Percentiles rank a stretch among this genome's conserved stretches.
These are phyloP conservation scores for Danio choprae DNA, from an alignment of 2,797 vertebrate genomes.

Conservation along the genomic window DNA sequence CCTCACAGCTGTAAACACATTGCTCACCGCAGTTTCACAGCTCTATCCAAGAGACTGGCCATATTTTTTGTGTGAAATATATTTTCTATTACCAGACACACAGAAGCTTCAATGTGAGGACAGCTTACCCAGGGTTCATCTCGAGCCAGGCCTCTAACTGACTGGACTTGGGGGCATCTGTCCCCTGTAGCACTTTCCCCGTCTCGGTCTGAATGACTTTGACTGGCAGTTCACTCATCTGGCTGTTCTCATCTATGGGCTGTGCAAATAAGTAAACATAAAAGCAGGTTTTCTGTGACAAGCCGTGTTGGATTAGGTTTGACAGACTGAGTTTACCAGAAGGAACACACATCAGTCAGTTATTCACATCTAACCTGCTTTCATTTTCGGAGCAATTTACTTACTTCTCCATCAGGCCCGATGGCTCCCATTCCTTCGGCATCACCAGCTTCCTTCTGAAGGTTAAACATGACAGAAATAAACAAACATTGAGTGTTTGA, in stretches of 20 bases:
- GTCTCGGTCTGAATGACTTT: slow-evolving; percentile 98
- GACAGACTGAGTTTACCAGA: slow-evolving; percentile 15
- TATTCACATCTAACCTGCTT: slow-evolving; percentile 22
- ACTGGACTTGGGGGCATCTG: slow-evolving; percentile 96
- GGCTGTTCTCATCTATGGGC: slow-evolving; percentile 98
- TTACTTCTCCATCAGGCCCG: slow-evolving; percentile 96
- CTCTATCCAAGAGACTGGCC: not conserved
- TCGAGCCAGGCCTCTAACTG: slow-evolving; percentile 98
- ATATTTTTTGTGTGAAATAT: slow-evolving; percentile 8
- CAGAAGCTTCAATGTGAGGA: not conserved
- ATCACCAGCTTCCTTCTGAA: slow-evolving; percentile 90
- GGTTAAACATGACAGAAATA: slow-evolving; percentile 52
- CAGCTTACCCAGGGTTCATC: slow-evolving; percentile 94
- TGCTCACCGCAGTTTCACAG: not conserved
- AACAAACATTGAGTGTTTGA: not conserved
- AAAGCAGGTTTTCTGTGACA: slow-evolving; percentile 23
- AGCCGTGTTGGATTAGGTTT: slow-evolving; percentile 14
- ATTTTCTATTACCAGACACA: slow-evolving; percentile 4
- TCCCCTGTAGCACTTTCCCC: slow-evolving; percentile 93
- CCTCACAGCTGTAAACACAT: not conserved
- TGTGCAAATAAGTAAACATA: slow-evolving; percentile 64
- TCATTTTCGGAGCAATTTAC: slow-evolving; percentile 22
- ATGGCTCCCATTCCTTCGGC: slow-evolving; percentile 88
- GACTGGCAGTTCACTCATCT: slow-evolving; percentile 98
- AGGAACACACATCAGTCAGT: slow-evolving; percentile 8